phyloP scores from a whole-genome alignment of 2,888 invertebrate species.

The Rapana venosa region DNA sequence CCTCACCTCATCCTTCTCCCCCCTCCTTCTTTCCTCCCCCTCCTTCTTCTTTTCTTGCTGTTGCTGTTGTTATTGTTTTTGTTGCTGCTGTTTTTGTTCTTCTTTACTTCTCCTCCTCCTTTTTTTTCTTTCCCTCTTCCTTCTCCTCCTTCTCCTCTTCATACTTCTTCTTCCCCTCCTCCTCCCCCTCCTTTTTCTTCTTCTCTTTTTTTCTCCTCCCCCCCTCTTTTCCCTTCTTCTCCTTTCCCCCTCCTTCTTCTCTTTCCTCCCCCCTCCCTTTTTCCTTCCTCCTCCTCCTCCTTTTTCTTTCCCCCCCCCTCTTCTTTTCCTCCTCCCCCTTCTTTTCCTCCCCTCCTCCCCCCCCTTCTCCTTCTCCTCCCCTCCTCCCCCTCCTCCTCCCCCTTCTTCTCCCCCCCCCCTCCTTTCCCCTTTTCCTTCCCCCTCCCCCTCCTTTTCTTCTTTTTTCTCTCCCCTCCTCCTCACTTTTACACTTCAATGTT shows the following conservation, averaged over 20 bases:
- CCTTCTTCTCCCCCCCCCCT: background rate
- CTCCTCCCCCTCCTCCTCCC: background rate
- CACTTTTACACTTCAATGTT: too few species aligned
- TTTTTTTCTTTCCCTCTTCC: background rate
- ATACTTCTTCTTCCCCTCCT: background rate
- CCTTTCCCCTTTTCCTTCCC: background rate
- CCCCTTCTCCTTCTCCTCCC: conserved; percentile 11
- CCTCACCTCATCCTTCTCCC: background rate
- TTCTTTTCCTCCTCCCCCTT: background rate
- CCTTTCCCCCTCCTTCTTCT: too few species aligned
- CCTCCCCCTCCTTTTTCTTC: background rate
- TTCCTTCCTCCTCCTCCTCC: background rate
- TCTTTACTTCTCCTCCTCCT: background rate
- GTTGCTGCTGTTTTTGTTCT: background rate
- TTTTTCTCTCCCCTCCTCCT: background rate
- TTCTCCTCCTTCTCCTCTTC: background rate
- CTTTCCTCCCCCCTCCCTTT: too few species aligned
- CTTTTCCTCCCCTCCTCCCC: background rate
- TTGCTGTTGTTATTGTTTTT: too few species aligned
- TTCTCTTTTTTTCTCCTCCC: too few species aligned
- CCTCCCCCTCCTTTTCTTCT: background rate
- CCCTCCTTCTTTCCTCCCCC: too few species aligned
- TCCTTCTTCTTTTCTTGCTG: too few species aligned
- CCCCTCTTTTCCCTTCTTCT: too few species aligned
- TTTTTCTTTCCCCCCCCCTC: background rate